phyloP scores from a whole-genome alignment of 2,888 invertebrate species.

The Caenorhabditis doughertyi region DNA sequence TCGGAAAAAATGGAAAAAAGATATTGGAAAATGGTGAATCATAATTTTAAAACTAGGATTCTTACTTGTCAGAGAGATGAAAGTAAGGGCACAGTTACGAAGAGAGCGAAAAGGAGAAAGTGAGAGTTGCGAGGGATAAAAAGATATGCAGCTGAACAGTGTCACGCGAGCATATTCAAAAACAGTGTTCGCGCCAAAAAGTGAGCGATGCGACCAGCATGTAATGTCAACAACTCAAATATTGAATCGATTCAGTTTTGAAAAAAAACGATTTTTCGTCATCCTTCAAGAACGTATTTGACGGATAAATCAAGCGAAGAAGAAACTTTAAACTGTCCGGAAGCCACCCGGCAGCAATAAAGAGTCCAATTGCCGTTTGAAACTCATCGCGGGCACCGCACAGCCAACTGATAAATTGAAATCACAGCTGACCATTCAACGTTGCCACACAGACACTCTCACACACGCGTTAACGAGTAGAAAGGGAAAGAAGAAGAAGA shows the following conservation, averaged over 20 bases:
- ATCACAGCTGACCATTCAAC: slow-evolving; percentile 60
- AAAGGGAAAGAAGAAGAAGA: slow-evolving; percentile 5
- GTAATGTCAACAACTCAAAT: background rate
- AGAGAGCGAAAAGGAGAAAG: background rate
- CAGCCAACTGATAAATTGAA: slow-evolving; percentile 61
- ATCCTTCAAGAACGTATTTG: slow-evolving; percentile 11
- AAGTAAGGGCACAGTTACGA: too few species aligned
- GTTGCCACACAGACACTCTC: slow-evolving; percentile 17
- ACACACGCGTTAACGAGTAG: slow-evolving; percentile 42
- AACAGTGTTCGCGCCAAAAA: background rate
- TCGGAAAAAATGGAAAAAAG: background rate
- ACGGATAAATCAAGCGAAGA: slow-evolving; percentile 28
- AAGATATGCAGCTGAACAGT: background rate
- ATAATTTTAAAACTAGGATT: too few species aligned
- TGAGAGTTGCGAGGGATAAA: background rate
- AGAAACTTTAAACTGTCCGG: slow-evolving; percentile 44
- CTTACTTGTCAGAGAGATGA: too few species aligned
- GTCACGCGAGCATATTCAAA: background rate
- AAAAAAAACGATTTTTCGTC: too few species aligned
- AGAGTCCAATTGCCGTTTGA: slow-evolving; percentile 54
- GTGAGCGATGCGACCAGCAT: background rate
- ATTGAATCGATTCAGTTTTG: too few species aligned
- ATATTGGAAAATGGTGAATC: slow-evolving; percentile 7
- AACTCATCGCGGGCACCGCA: slow-evolving; percentile 29
- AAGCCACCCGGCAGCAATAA: slow-evolving; percentile 42